Evolutionary conservation across 2,888 invertebrate species (phyloP).

Genomic region (Pollenia angustigena): DNA sequence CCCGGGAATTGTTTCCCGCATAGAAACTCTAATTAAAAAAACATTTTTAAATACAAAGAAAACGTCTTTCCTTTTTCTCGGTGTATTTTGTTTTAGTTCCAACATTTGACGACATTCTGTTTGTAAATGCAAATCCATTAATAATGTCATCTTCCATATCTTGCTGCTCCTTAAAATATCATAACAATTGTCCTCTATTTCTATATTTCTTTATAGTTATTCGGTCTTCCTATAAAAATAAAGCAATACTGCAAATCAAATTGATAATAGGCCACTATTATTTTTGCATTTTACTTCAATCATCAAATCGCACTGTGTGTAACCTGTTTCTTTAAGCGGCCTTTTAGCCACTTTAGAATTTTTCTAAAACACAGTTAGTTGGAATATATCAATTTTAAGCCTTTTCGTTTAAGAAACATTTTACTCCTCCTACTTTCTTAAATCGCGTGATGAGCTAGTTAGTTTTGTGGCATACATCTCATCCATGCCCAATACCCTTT

Average conservation of each 20-base stretch:
- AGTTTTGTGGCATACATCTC: slow-evolving; percentile 57
- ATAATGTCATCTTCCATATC: slow-evolving; percentile 11
- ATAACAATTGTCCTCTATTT: slow-evolving; percentile 35
- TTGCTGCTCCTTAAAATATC: slow-evolving; percentile 3
- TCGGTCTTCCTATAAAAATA: neutral
- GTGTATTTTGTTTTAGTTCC: neutral
- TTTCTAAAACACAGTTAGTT: slow-evolving; percentile 60
- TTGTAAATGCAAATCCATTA: slow-evolving; percentile 37
- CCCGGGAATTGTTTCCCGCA: no score
- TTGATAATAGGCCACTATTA: slow-evolving; percentile 80
- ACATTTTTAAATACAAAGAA: no score
- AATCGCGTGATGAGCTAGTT: slow-evolving; percentile 72
- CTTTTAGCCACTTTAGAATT: slow-evolving; percentile 41
- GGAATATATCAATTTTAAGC: slow-evolving; percentile 34
- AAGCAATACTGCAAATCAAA: slow-evolving; percentile 12
- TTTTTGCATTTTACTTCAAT: slow-evolving; percentile 10
- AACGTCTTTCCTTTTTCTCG: neutral
- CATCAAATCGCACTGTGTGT: slow-evolving; percentile 76
- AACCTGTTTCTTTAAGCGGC: slow-evolving; percentile 78
- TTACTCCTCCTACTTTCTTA: slow-evolving; percentile 64
- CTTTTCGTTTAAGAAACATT: slow-evolving; percentile 41
- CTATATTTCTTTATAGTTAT: neutral
- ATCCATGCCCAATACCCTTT: slow-evolving; percentile 53
- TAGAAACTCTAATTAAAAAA: no score
- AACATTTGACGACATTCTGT: slow-evolving; percentile 36